Base-by-base conservation (phyloP, 1,140 invertebrate genomes). In the Macrobrachium rosenbergii region DNA sequence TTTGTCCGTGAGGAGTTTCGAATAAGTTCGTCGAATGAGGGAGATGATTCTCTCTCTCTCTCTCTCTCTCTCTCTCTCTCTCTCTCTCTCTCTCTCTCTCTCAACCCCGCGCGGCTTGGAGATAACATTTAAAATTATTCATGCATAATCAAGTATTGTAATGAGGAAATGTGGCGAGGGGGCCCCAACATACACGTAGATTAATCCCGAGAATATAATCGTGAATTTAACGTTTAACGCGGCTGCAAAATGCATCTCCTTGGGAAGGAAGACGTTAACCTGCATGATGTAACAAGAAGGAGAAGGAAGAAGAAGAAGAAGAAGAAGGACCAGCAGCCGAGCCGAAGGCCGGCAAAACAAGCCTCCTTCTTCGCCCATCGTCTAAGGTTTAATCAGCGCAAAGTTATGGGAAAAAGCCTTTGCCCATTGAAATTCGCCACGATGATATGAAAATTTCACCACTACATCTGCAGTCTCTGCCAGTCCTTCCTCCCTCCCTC, bases 111-210 rank as follows among this genome's bases (percentile, higher is more conserved):
- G 76, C 62, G 83, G 77, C 77, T 80, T 80, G 77, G 83, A 80
- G 83, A 86, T 86, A 86, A 86, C 83, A 86, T 86, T 86, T 86
- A 86, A 86, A 86, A 86, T 86, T 86, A 86, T 86, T 86, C 83
- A 86, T 80, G 83, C 77, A 80, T 86, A 86, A 86, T 86, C 83
- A 86, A 86, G 83, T 86, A 86, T 86, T 86, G 83, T 86, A 87
- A 87, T 82, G 85, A 87, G 82, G 75, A 77, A 84, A 77, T 77
- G 82, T 58, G 73, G 67, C 58, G 72, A 59, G 69, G 82, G 73
- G 67, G 60, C 28, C 59, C 58, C 5, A 76, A 45, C 69, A 72
- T 72, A 72, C 16, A 72, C 69, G 17, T 43, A 72, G 69, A 72
- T 72, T 72, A 72, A 72, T 72, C 52, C 52, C 52, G 52, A 52